A percentile compares a stretch with the other conserved stretches of the same genome.
Evolutionary conservation across 2,797 vertebrate species (phyloP).

Genomic region (Acanthopagrus latus): DNA sequence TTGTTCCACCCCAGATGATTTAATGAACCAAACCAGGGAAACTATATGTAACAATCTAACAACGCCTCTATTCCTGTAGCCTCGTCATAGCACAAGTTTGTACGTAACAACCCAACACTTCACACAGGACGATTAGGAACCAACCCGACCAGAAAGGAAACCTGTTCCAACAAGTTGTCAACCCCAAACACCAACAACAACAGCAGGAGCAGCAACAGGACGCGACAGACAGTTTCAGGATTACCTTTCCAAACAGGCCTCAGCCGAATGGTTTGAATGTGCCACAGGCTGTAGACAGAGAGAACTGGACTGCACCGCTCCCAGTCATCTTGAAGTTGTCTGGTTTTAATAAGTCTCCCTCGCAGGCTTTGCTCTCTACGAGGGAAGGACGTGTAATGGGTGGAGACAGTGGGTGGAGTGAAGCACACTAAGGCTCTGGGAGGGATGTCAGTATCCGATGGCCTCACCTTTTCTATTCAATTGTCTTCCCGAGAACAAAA

Average conservation of each 20-base stretch:
- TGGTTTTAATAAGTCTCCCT: conserved; percentile 42
- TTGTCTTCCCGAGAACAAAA: background rate
- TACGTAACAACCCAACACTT: conserved; percentile 11
- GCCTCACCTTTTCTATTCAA: conserved; percentile 18
- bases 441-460: conserved; percentile 10
- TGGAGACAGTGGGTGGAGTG: conserved; percentile 70
- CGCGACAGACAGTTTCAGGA: conserved; percentile 20
- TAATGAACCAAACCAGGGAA: background rate
- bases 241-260: conserved; percentile 46
- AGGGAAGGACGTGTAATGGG: conserved; percentile 57
- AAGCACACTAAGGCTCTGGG: conserved; percentile 35
- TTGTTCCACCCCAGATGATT: background rate
- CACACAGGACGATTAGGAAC: conserved; percentile 30
- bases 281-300: conserved; percentile 5
- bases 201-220: background rate
- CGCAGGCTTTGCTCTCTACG: background rate
- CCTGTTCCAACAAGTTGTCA: conserved; percentile 63
- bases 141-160: conserved; percentile 59
- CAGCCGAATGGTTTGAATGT: conserved; percentile 7
- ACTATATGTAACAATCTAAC: background rate
- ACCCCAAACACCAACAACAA: background rate
- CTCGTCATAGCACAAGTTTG: background rate
- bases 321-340: conserved; percentile 41
- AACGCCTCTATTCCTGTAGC: background rate
- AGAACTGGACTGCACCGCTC: background rate